Base-by-base conservation (phyloP, 2,797 vertebrate species). In the Squalus acanthias region DNA sequence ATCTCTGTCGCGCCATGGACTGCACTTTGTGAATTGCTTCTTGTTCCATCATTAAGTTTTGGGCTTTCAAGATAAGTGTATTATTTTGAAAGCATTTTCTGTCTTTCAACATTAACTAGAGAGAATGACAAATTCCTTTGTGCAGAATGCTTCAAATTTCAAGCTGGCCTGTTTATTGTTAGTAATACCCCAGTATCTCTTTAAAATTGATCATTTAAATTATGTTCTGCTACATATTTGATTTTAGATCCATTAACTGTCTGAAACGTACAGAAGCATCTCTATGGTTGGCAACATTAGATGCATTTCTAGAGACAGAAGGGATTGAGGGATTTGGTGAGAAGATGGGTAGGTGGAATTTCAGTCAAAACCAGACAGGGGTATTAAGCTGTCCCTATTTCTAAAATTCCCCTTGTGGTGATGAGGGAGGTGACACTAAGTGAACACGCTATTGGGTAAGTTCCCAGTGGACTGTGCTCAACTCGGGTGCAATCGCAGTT, bases 11-110 rank as follows among this genome's bases (percentile, higher is more conserved):
- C 0, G 53, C 26, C 13, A 8, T n/a, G 26, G 50, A 13, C 46
- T 95, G 24, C 26, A 95, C 7, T 95, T 95, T 74, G 60, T 39
- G 26, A 57, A 95, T 39, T n/a, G 50, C 69, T 74, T 72, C 33
- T 95, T 2, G 26, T 53, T 74, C 7, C 3, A 57, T 53, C 26
- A n/a, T 76, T 74, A 95, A 60, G 69, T 57, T 67, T 95, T 57
- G 5, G 24, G 69, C 70, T 76, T 76, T 95, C 26, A 74, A 57
- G 70, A 95, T 57, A 74, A 95, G 50, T 72, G 50, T 95, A 72
- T 57, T 76, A 76, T 76, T 74, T 95, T 95, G 46, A 95, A 95
- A 95, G 94, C 94, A 76, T 76, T 76, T 95, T 72, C 69, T 95
- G 87, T 8, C 26, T 57, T 74, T 95, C 94, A 76, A n/a, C 46